Evolutionary conservation across 2,888 invertebrate species (phyloP).

Genomic region (Hyppa rectilinea): DNA sequence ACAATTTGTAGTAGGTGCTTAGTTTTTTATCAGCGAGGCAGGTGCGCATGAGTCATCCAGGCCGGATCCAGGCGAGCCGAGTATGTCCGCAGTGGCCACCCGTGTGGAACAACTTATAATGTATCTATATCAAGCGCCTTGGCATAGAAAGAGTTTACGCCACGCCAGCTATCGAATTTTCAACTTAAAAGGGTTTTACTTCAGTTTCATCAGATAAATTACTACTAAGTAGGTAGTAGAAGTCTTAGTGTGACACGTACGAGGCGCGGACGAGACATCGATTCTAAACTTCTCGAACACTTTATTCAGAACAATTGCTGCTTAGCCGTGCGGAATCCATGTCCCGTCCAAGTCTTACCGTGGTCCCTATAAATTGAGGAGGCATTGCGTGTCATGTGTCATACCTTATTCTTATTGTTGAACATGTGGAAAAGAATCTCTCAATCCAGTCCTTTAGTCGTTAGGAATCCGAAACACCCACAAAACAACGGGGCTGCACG

Average conservation of each 20-base stretch:
- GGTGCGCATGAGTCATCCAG: slow-evolving; percentile 68
- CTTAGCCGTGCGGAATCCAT: background rate
- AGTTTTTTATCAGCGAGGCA: slow-evolving; percentile 61
- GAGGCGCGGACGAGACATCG: background rate
- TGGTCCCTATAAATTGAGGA: background rate
- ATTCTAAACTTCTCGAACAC: too few species aligned
- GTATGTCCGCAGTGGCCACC: slow-evolving; percentile 58
- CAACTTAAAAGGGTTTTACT: slow-evolving; percentile 49
- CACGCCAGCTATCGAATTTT: slow-evolving; percentile 48
- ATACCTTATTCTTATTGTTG: background rate
- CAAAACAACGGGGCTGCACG: background rate
- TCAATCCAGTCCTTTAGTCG: too few species aligned
- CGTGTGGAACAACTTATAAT: slow-evolving; percentile 68
- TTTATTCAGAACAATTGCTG: background rate
- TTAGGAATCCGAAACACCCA: background rate
- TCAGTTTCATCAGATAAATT: background rate
- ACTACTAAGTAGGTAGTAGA: background rate
- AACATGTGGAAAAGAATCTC: background rate
- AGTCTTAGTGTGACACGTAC: too few species aligned
- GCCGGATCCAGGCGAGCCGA: slow-evolving; percentile 66
- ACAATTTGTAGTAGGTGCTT: slow-evolving; percentile 55
- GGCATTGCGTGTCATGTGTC: background rate
- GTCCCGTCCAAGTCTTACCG: background rate
- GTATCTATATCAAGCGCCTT: slow-evolving; percentile 66
- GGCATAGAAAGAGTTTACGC: slow-evolving; percentile 65